Percentiles rank a stretch among this genome's conserved stretches.
Conservation (phyloP, 2,888 invertebrate genomes). For the Lepidocyrtoides sp. region DNA sequence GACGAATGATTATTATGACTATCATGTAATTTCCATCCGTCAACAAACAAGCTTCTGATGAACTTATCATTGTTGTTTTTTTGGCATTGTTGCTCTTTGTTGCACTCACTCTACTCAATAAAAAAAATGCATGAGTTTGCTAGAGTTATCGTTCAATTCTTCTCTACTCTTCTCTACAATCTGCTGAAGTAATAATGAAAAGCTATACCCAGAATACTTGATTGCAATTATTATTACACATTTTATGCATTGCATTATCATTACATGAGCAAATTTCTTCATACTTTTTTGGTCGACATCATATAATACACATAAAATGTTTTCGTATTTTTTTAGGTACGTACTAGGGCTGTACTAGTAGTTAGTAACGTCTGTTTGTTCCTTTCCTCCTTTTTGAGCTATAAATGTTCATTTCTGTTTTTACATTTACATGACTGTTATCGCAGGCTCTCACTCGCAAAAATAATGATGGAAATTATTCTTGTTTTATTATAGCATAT, state of each 20-base stretch:
- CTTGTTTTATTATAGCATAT: too few species aligned
- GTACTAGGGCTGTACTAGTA: too few species aligned
- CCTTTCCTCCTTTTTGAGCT: too few species aligned
- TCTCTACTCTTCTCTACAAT: too few species aligned
- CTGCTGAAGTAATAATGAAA: too few species aligned
- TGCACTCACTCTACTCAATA: neutral
- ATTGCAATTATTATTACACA: constrained; percentile 19
- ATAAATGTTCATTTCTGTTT: neutral
- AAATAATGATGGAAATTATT: constrained; percentile 9
- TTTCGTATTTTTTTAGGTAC: too few species aligned
- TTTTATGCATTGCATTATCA: neutral
- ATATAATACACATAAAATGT: too few species aligned
- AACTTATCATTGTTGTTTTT: neutral
- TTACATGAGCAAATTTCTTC: constrained; percentile 13
- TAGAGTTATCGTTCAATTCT: too few species aligned
- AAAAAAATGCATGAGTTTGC: too few species aligned
- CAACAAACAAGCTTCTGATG: neutral
- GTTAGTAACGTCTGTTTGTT: too few species aligned
- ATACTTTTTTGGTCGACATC: neutral
- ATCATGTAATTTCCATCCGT: neutral
- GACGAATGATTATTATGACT: neutral
- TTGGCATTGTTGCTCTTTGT: neutral
- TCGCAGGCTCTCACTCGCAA: neutral
- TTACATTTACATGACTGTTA: too few species aligned
- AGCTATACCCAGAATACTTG: neutral